Evolutionary conservation across 2,888 invertebrate species (phyloP), one percentile per base, ranked within the genome.

Genomic region (Leptura quadrifasciata): DNA sequence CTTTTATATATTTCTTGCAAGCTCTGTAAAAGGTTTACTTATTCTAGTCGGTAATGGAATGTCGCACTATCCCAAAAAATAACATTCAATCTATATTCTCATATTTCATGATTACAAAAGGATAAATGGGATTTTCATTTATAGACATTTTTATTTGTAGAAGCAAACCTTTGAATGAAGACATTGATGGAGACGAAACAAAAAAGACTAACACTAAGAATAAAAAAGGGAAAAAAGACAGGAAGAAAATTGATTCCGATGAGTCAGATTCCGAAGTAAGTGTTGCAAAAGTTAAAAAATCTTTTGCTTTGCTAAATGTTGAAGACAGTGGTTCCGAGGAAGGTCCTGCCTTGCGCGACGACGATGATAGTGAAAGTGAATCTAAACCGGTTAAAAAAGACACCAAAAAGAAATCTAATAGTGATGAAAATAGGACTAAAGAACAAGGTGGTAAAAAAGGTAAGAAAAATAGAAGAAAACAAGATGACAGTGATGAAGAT

Each of bases 401-500:
- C 80, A 89, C 87, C 81, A 88, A 89, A 79, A 88, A 88, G 79
- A 89, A 88, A 81, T 85, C 88, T 74, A 89, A 88, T 77, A 88
- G 89, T 84, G 87, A 89, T 79, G 88, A 88, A 78, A 85, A 84
- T 69, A 84, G 86, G 86, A 89, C 87, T 84, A 89, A 88, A 82
- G 86, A 87, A 68, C 84, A 79, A 76, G 84, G 84, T 72, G 92
- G 92, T 20, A 95, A 95, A 87, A 95, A 95, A 87, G 95, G 95
- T 87, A 92, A 93, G 2, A 95, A 95, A 86, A 95, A 94, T 88
- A 89, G 91, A 4, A 93, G 93, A 85, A 92, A 93, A 85, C 95
- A 94, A 90, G 93, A 93, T 81, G 93, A 94, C 84, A 94, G 94
- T 72, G 95, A 95, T 85, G 95, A 95, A 78, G 96, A 96, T 87